Base-by-base conservation (phyloP, 1,140 invertebrate genomes). In the Archivesica marissinica region DNA sequence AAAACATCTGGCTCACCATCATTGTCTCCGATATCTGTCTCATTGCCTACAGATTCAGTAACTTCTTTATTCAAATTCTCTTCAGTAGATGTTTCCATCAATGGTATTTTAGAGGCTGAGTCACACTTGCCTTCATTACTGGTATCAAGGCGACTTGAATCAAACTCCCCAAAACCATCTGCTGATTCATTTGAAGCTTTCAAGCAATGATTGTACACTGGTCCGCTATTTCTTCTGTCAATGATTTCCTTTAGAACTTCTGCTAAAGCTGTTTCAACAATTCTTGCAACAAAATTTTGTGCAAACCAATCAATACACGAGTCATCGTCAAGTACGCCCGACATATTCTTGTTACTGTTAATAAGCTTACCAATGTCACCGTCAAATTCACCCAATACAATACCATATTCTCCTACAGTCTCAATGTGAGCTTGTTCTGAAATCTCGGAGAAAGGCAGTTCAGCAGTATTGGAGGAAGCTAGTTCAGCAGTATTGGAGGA, bases 351-450 rank as follows among this genome's bases (percentile, higher is more conserved):
- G 20, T 59, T 28, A 3, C 23, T 30, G 9, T 30, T 59, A 28
- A 70, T 25, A 70, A 11, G 20, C 35, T 47, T 1, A 28, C 39
- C 66, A 70, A 70, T 70, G 23, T 41, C 39, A 47, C 47, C 39
- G 47, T 70, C 66, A 70, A 70, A 70, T 70, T 44, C 66, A 47
- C 66, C 66, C 44, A 70, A 20, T 4, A 15, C 66, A 47, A 25
- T 44, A 7, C 1, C 28, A 47, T 15, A 70, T 7, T 4, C 20
- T 15, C 33, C 20, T 7, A 38, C 61, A 39, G 33, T 23, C 11
- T 39, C 35, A 30, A 30, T 59, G 54, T 47, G 7, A 30, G 28
- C 7, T 59, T 59, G 7, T 59, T 59, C 56, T 11, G n/a, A n/a
- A 7, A 59, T 59, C 7, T 13, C 20, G 7, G 56, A 59, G 7